Base-by-base conservation (phyloP, 1,140 invertebrate species). In the Euwallacea similis region DNA sequence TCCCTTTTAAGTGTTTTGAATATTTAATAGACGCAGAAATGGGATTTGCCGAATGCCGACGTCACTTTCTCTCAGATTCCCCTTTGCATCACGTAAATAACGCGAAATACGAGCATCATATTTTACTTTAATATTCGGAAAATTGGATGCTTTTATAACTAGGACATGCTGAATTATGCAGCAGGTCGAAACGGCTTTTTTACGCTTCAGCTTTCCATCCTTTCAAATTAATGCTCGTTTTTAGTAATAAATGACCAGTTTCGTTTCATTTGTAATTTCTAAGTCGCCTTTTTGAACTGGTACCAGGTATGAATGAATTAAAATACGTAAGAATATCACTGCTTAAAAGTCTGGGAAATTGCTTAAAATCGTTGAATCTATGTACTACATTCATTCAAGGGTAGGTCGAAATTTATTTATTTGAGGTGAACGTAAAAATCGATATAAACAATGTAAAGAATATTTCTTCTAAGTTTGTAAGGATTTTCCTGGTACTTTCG, bases 1-100 rank as follows among this genome's bases (percentile, higher is more conserved):
- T 56, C 61, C 62, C 69, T 71, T 71, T 71, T 71, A 71, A 71
- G 42, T 71, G 69, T 71, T 71, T 65, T 71, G 69, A 71, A 71
- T 71, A 71, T 71, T 71, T 71, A 71, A 71, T 71, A 65, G 53
- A 56, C 69, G 56, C 47, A 33, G 69, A 71, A 71, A 71, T 71
- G 62, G 69, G 69, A 71, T 71, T 71, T 71, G 69, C 53, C 62
- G 61, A 71, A 64, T 71, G 63, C 54, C 53, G 7, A 64, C 62
- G 69, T 71, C 69, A 71, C 58, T 65, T 65, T 71, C 69, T 59
- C 69, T 71, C 61, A 59, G 69, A 69, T 69, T 69, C 67, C 33
- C 9, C n/a, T 66, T 71, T 71, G 61, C 62, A 71, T 71, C 61
- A 58, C 53, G 69, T 59, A 71, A 58, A 63, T 70, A 50, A 50